Base-by-base conservation (phyloP, 1,140 invertebrate genomes). In the Lepidotrigona ventralis region DNA sequence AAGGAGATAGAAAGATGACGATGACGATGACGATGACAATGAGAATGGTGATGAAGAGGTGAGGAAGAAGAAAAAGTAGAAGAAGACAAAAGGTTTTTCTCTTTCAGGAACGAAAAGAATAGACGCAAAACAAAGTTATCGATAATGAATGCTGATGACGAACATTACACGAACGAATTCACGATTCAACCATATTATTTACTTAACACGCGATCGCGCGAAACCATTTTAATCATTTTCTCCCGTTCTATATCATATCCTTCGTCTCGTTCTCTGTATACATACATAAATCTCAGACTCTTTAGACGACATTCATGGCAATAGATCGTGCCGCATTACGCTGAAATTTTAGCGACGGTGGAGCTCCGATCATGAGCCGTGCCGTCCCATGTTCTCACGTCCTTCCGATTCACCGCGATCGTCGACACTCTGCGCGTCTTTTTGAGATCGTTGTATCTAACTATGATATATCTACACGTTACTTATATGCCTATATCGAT, bases 381-480 rank as follows among this genome's bases (percentile, higher is more conserved):
- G 56, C 72, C 12, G 26, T 39, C 53, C 54, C 58, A 8, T 8
- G 26, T 53, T 71, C 74, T 83, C 51, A n/a, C 60, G n/a, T 80
- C 53, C n/a, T 69, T 51, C 26, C 78, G 77, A 80, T 85, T n/a
- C 19, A 46, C 23, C 23, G 89, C 91, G 83, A 91, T 91, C 78
- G 63, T 86, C 79, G 89, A 90, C 88, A 77, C 64, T 84, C 39
- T 60, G 89, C 88, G 90, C 90, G 92, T 92, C 88, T 88, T 92
- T 86, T 93, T 93, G 93, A 94, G 93, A 94, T 94, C 93, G 92
- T 94, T 93, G 92, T 93, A 93, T 93, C 91, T 93, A 94, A 92
- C 92, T 93, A 92, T 93, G 92, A 91, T 93, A 94, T 93, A 94
- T 94, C 93, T 93, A 93, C 92, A 94, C 77, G 91, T 93, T 93